Conservation (phyloP, 2,113 vertebrate species). For the Trogon surrucura region DNA sequence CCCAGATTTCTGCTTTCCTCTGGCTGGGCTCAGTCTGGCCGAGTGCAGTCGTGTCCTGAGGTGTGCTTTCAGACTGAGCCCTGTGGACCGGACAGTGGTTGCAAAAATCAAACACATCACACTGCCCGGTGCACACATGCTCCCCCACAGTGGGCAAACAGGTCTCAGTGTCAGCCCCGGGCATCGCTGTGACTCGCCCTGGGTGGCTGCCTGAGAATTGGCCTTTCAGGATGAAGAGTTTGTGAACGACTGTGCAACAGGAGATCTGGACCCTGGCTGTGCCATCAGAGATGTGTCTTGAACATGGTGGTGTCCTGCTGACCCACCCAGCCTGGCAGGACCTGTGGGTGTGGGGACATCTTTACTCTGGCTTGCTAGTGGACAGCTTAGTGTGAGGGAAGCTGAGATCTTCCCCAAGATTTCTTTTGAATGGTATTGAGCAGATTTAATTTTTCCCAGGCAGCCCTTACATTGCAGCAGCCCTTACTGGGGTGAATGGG, state of each 20-base stretch:
- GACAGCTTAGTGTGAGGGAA: background rate
- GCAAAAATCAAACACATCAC: background rate
- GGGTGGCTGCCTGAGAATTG: background rate
- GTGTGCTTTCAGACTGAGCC: background rate
- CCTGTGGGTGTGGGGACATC: background rate
- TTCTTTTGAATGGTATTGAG: background rate
- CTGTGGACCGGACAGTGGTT: background rate
- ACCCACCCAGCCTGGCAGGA: background rate
- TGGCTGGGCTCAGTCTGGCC: background rate
- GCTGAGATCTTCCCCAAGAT: background rate
- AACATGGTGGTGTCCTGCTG: background rate
- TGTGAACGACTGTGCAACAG: background rate
- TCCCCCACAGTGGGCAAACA: background rate
- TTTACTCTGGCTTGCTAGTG: background rate
- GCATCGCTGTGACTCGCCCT: background rate
- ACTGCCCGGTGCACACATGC: fast-evolving
- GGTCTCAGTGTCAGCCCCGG: background rate
- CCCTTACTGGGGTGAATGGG: background rate
- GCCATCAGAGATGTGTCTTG: fast-evolving
- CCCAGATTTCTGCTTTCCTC: background rate
- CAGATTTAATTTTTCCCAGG: background rate
- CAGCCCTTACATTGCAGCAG: background rate
- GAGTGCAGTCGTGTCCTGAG: background rate
- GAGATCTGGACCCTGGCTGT: background rate
- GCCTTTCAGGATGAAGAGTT: background rate